Evolutionary conservation across 2,888 invertebrate genomes (phyloP), one percentile per base, ranked within the genome.

Genomic region (Andrena bicolor): DNA sequence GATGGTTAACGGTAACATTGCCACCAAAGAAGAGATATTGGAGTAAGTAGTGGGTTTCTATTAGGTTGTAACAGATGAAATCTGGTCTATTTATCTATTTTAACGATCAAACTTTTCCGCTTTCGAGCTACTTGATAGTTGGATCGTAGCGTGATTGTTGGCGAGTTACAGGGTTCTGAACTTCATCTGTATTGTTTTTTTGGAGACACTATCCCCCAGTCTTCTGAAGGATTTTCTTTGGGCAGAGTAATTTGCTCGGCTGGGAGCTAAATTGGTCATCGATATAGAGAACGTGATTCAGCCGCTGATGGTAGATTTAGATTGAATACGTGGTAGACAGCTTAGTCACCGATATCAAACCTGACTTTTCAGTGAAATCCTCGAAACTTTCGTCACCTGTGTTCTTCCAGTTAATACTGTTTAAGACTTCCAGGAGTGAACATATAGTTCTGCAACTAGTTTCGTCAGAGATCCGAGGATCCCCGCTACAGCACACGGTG

Each of bases 1-100:
- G 95, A 99, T 99, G 97, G 98, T 98, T 30, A 98, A 97, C 92
- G 99, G 99, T 75, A 97, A 97, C 90, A 98, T 99, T 83, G 99
- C 98, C 74, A 96, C 97, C 73, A 98, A 98, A 94, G 99, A 99
- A 93, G 97, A 98, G 93, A 99, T 99, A 88, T 94, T 98, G 90
- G 97, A 98, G 97, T 98, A 94, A 95, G 96, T 95, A 65, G 48
- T 7, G 5, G 32, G 8, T 20, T 35, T 32, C 10, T 5, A 23
- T 8, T 26, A 26, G 56, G 23, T 56, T 23, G 56, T 56, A 23
- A 56, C 56, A 20, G 8, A 10, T 53, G 53, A 53, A 20, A 53
- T 53, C 23, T 53, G 13, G 41, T 13, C 16, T 4, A 41, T 41
- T 13, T 41, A 3, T 41, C 41, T 41, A 41, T 41, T 4, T 41